Evolutionary conservation across 2,888 invertebrate genomes (phyloP), one percentile per base, ranked within the genome.

Genomic region (Ochropacha duplaris): DNA sequence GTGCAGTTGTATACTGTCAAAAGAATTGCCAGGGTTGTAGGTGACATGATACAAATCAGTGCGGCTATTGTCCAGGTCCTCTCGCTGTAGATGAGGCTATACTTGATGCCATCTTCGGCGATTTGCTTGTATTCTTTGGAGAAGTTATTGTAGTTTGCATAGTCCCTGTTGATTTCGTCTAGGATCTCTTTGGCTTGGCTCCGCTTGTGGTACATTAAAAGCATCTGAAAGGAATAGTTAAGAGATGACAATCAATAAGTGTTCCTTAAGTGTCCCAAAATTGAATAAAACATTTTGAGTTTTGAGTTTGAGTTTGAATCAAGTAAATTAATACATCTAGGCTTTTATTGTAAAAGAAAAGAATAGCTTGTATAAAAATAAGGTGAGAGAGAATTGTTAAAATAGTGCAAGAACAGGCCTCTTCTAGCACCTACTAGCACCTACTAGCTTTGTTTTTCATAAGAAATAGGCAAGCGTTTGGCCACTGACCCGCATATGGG

Each of bases 111-210:
- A 0, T 57, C 49, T 0, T 62, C 55, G 0, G 72, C 71, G 0
- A 82, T 64, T 0, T 39, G 22, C 19, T 72, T 74, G 62, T 81
- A 76, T 0, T 57, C 24, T 0, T 64, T 50, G 0, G 76, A 26
- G 19, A 77, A 64, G 0, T 52, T n/a, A 62, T 84, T 86, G 60
- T 69, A 79, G 0, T 54, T 5, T 0, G 39, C 50, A 56, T 82
- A 76, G 56, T 89, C 88, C 0, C 59, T 54, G 49, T 84, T 67
- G 0, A 88, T 83, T 57, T 82, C 83, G 54, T 84, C 77, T 0
- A 89, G 61, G 0, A 88, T 72, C 19, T 61, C 51, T 50, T 71
- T 78, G 0, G 74, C 78, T 58, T 72, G 62, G 0, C 22, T 34
- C 0, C 79, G 69, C 16, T 81, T 79, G 58, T 72, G 61, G 62